A percentile compares a stretch with the other conserved stretches of the same genome.
phyloP scores from a whole-genome alignment of 1,140 invertebrate genomes.

The Pseudomyrmex gracilis region DNA sequence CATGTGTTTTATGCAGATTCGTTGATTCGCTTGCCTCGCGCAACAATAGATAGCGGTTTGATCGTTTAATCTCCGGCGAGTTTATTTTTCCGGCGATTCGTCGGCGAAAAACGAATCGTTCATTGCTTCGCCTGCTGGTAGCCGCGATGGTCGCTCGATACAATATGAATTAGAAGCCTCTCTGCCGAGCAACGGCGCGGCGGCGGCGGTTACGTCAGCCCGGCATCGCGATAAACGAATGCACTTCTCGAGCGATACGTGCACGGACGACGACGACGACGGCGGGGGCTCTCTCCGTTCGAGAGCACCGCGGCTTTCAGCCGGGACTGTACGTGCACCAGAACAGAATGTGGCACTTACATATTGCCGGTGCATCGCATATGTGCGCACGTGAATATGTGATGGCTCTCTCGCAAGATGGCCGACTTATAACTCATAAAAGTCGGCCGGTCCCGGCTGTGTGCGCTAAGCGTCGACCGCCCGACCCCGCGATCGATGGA shows the following conservation, averaged over 20 bases:
- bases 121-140: conserved; percentile 1
- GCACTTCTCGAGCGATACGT: conserved; percentile 43
- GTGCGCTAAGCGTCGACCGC: conserved; percentile 74
- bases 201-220: conserved; percentile 41
- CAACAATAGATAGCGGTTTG: not conserved
- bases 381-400: conserved; percentile 82
- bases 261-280: not conserved
- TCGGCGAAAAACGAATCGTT: not conserved
- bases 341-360: conserved; percentile 81
- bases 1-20: not conserved
- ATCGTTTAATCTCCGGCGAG: not conserved
- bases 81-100: not conserved
- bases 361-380: conserved; percentile 80
- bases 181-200: conserved; percentile 1
- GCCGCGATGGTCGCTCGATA: conserved; percentile 45
- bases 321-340: conserved; percentile 77
- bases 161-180: conserved; percentile 55
- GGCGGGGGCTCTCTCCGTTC: conserved; percentile 3
- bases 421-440: conserved; percentile 85
- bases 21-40: not conserved
- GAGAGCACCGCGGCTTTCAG: conserved; percentile 68
- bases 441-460: conserved; percentile 76
- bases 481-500: conserved; percentile 80
- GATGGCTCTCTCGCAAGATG: conserved; percentile 82
- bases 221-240: conserved; percentile 61